Conservation (phyloP, 2,113 vertebrate species). For the Oncorhynchus gorbuscha region DNA sequence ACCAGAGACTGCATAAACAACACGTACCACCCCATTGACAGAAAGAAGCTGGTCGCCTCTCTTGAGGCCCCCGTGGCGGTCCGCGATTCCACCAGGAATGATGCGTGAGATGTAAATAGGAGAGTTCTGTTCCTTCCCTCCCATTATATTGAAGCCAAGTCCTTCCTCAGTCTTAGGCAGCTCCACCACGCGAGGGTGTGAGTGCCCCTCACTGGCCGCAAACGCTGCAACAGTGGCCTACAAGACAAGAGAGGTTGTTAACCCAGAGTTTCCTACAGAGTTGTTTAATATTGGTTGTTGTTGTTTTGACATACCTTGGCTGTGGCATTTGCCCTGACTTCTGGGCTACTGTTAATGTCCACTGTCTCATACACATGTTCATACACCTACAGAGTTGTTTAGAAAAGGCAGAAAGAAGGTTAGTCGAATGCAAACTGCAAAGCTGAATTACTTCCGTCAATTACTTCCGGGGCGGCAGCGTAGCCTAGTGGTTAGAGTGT, state of each 20-base stretch:
- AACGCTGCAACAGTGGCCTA: conserved; percentile 97
- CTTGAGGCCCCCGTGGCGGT: conserved; percentile 93
- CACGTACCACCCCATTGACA: conserved; percentile 94
- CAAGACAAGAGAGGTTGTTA: not conserved
- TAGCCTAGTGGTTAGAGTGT: too few species aligned
- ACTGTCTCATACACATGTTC: conserved; percentile 98
- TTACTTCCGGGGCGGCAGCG: too few species aligned
- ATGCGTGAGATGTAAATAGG: conserved; percentile 98
- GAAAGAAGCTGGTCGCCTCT: conserved; percentile 96
- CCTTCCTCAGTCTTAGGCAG: conserved; percentile 98
- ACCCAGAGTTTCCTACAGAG: not conserved
- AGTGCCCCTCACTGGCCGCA: conserved; percentile 97
- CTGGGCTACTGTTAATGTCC: conserved; percentile 97
- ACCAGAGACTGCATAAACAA: too few species aligned
- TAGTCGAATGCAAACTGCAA: not conserved
- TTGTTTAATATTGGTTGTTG: not conserved
- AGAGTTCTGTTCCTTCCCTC: conserved; percentile 98
- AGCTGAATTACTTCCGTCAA: too few species aligned
- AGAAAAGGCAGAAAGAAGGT: not conserved
- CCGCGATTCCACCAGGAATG: conserved; percentile 96
- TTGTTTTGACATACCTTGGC: conserved; percentile 82
- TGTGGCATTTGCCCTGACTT: conserved; percentile 96
- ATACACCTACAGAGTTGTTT: conserved; percentile 82
- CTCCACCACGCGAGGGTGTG: conserved; percentile 95
- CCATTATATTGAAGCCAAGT: conserved; percentile 98